Evolutionary conservation across 2,797 vertebrate species (phyloP).

Genomic region (Semaprochilodus insignis): DNA sequence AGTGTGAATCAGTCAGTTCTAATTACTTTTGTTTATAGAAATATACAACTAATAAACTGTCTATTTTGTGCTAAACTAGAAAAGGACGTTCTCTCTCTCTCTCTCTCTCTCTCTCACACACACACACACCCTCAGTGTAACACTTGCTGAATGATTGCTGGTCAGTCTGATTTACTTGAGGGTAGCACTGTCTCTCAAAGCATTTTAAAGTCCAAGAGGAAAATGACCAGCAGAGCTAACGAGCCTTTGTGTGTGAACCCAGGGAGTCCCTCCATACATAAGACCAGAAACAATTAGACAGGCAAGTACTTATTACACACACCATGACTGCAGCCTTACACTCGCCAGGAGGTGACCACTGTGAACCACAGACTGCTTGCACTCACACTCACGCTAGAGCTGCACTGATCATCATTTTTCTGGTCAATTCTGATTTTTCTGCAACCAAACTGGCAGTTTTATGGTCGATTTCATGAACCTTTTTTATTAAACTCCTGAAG

Average conservation of each 20-base stretch:
- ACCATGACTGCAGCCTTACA: slow-evolving; percentile 31
- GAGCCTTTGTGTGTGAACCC: slow-evolving; percentile 48
- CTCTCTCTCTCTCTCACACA: neutral
- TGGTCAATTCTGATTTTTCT: neutral
- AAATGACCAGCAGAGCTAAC: slow-evolving; percentile 37
- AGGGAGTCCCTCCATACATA: slow-evolving; percentile 42
- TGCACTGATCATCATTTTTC: neutral
- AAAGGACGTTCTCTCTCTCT: neutral
- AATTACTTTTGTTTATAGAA: neutral
- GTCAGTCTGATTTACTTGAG: slow-evolving; percentile 26
- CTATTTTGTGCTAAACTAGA: neutral
- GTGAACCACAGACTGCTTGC: slow-evolving; percentile 15
- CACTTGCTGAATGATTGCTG: slow-evolving; percentile 22
- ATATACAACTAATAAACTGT: too few relatives aligned
- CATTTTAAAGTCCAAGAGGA: slow-evolving; percentile 35
- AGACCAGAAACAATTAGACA: slow-evolving; percentile 49
- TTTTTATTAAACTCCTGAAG: too few relatives aligned
- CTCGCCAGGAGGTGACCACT: slow-evolving; percentile 28
- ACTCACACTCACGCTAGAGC: slow-evolving; percentile 1
- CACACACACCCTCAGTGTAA: neutral
- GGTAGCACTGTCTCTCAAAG: slow-evolving; percentile 32
- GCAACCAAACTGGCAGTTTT: neutral
- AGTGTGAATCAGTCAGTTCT: neutral
- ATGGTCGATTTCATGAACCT: neutral
- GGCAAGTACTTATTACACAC: slow-evolving; percentile 56